Conservation (phyloP, 92 coral and sea anemone species). For the Zoanthus sociatus region DNA sequence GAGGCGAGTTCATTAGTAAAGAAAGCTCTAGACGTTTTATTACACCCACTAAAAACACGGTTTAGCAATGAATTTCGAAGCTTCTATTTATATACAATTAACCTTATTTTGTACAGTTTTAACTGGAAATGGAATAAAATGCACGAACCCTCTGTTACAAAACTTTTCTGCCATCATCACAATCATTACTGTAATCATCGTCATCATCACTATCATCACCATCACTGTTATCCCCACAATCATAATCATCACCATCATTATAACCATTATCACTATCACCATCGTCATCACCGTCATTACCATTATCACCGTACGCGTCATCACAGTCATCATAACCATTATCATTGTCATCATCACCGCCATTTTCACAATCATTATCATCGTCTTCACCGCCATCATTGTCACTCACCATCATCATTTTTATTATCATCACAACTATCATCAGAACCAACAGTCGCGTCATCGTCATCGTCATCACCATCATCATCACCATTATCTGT, state of each 20-base stretch:
- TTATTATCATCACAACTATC: neutral
- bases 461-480: no score
- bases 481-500: no score
- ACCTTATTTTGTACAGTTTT: neutral
- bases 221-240: neutral
- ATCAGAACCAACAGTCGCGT: no score
- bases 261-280: neutral
- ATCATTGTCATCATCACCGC: neutral
- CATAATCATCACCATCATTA: neutral
- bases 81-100: no score
- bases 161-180: neutral
- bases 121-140: neutral
- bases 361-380: neutral
- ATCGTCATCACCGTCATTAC: neutral
- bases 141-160: neutral
- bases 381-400: neutral
- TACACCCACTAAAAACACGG: no score
- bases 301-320: neutral
- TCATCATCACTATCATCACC: neutral
- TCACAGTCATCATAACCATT: neutral
- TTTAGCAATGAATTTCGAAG: no score
- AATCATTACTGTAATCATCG: neutral
- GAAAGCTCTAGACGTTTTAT: no score
- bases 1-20: neutral
- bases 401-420: neutral